Evolutionary conservation across 2,797 vertebrate species (phyloP).

Genomic region (Karalla daura): DNA sequence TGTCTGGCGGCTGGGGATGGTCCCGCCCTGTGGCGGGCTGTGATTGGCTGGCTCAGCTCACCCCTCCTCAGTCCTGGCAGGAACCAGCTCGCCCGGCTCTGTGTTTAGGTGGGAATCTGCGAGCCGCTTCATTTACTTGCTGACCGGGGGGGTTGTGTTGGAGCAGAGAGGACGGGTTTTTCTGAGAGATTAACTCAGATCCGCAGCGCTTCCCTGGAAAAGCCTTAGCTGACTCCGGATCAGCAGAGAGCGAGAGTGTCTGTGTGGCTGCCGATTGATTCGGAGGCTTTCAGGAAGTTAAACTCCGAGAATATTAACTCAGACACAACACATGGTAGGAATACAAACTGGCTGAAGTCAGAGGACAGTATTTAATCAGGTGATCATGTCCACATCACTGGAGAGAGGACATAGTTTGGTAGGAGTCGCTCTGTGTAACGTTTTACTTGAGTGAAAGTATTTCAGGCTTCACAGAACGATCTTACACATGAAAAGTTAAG

Average conservation of each 20-base stretch:
- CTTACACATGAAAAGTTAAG: too few relatives aligned
- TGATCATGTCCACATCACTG: too few relatives aligned
- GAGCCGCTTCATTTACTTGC: slow-evolving; percentile 18
- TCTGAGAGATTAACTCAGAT: slow-evolving; percentile 10
- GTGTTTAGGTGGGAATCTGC: slow-evolving; percentile 42
- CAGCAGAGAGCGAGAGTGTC: slow-evolving; percentile 5
- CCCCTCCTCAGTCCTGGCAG: slow-evolving; percentile 25
- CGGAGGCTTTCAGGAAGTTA: neutral
- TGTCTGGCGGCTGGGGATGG: slow-evolving; percentile 20
- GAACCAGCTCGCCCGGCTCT: slow-evolving; percentile 17
- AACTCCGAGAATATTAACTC: slow-evolving; percentile 5
- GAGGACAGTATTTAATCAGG: too few relatives aligned
- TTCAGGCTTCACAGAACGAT: too few relatives aligned
- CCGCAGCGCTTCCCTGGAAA: neutral
- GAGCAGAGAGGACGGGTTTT: neutral
- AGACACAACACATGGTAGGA: too few relatives aligned
- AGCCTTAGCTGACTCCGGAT: slow-evolving; percentile 4
- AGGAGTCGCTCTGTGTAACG: too few relatives aligned
- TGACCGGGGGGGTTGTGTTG: slow-evolving; percentile 12
- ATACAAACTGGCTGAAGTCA: too few relatives aligned
- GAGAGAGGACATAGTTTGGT: too few relatives aligned
- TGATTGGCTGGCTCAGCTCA: too few relatives aligned
- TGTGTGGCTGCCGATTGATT: slow-evolving; percentile 5
- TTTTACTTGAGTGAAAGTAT: too few relatives aligned
- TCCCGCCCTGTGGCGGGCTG: neutral